Evolutionary conservation across 2,797 vertebrate species (phyloP), one percentile per base, ranked within the genome.

Genomic region (Alcedo quadribrachys): DNA sequence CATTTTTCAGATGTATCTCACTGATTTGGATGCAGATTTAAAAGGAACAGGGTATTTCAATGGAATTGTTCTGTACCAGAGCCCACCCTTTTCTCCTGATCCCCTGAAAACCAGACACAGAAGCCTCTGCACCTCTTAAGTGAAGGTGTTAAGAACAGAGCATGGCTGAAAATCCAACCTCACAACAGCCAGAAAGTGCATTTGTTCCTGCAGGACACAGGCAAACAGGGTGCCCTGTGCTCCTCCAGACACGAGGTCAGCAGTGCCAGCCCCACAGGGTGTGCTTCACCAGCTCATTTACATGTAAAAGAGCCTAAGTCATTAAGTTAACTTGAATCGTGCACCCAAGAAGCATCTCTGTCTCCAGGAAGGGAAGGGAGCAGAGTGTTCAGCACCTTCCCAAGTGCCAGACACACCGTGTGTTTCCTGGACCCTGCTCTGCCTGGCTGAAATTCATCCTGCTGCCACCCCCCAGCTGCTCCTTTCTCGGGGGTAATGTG

Each of bases 231-330:
- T 42, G 74, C 81, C 28, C 75, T 74, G 32, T 61, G 68, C 84
- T 94, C 57, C 74, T 60, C 86, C 89, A 96, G 95, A 96, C 91
- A 93, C 74, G 85, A 94, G 81, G 92, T 93, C 91, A 93, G 77
- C 63, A 4, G 6, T 62, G 53, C 80, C 84, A 37, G 71, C 82
- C 91, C 90, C 67, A 4, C 32, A 46, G 77, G 57, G 40, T 28
- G 15, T 16, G 75, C 76, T 60, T 57, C 16, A 78, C 54, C 82
- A 42, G 66, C 70, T 90, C 82, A 77, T 86, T 66, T 33, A 12
- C 67, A 90, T 43, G 69, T 35, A 40, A 60, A 79, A 66, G 69
- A 74, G 62, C 57, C 84, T 43, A 54, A 81, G 76, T 70, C 83
- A 45, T 18, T 33, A 69, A 81, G 45, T 55, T 81, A 53, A 78